Percentiles rank a stretch among this genome's conserved stretches.
These are phyloP conservation scores for Onthophagus sagittarius DNA, from an alignment of 2,888 invertebrate species.

Conservation along the genomic window DNA sequence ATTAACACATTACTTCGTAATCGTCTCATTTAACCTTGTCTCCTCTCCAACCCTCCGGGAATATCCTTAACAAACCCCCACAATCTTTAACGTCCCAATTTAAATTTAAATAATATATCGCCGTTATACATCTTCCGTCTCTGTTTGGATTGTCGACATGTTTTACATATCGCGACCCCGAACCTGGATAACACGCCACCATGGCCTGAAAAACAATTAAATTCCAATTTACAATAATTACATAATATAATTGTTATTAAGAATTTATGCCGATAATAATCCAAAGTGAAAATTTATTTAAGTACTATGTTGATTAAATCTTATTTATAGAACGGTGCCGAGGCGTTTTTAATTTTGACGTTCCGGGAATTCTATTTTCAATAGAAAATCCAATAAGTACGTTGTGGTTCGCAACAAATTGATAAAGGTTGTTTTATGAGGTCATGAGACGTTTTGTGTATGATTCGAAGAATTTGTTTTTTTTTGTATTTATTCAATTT, in stretches of 20 bases:
- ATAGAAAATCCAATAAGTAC: no score
- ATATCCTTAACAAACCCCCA: constrained; percentile 89
- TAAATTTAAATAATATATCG: constrained; percentile 95
- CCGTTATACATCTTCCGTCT: constrained; percentile 95
- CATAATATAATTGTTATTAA: neutral
- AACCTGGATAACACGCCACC: constrained; percentile 97
- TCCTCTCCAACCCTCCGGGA: constrained; percentile 75
- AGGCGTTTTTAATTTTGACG: no score
- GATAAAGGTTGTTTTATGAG: no score
- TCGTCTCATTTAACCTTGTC: constrained; percentile 56
- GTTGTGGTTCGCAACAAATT: no score
- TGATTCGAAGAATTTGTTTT: no score
- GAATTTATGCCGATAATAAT: neutral
- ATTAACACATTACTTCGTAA: neutral
- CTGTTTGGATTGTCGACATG: constrained; percentile 97
- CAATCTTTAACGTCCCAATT: constrained; percentile 83
- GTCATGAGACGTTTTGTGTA: no score
- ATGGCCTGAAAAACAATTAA: constrained; percentile 71
- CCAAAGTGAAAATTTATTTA: neutral
- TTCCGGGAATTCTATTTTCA: no score
- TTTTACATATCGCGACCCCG: constrained; percentile 90
- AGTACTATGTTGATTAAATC: no score
- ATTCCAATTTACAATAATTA: neutral
- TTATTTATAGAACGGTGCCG: no score
- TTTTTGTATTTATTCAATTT: no score